These are phyloP conservation scores for Agrotis puta DNA, from an alignment of 2,888 invertebrate genomes.

Conservation along the genomic window DNA sequence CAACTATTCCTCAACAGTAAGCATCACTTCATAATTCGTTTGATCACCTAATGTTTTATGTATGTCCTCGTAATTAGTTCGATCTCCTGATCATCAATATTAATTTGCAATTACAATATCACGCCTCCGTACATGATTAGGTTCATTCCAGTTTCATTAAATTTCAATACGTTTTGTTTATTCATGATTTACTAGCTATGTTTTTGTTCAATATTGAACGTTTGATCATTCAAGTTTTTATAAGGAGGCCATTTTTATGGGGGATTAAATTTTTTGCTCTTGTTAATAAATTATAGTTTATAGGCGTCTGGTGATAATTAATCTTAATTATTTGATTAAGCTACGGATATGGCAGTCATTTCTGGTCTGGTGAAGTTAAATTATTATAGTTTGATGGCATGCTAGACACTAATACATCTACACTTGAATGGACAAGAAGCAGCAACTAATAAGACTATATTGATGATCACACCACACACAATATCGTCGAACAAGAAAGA, in stretches of 20 bases:
- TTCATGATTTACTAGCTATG: conserved; percentile 55
- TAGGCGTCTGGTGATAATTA: conserved; percentile 56
- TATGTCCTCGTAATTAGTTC: conserved; percentile 73
- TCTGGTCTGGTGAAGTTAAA: conserved; percentile 61
- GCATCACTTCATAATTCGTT: conserved; percentile 55
- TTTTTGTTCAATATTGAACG: conserved; percentile 57
- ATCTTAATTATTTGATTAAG: conserved; percentile 61
- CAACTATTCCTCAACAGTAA: conserved; percentile 37
- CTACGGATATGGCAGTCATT: conserved; percentile 55
- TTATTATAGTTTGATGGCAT: conserved; percentile 55
- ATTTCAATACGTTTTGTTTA: conserved; percentile 66
- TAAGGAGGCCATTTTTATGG: conserved; percentile 46
- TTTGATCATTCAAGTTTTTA: conserved; percentile 54
- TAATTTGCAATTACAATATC: conserved; percentile 80
- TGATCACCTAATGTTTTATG: conserved; percentile 76
- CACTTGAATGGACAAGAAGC: conserved; percentile 44
- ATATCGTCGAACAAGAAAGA: conserved; percentile 37
- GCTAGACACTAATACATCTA: conserved; percentile 48
- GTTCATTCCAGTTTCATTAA: conserved; percentile 66
- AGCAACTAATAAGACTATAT: conserved; percentile 32
- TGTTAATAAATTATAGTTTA: conserved; percentile 60
- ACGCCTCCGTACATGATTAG: conserved; percentile 65
- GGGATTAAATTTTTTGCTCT: conserved; percentile 49
- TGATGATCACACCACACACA: conserved; percentile 33
- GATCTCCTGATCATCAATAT: conserved; percentile 79